Base-by-base conservation (phyloP, 1,140 invertebrate species). In the Adelges cooleyi region DNA sequence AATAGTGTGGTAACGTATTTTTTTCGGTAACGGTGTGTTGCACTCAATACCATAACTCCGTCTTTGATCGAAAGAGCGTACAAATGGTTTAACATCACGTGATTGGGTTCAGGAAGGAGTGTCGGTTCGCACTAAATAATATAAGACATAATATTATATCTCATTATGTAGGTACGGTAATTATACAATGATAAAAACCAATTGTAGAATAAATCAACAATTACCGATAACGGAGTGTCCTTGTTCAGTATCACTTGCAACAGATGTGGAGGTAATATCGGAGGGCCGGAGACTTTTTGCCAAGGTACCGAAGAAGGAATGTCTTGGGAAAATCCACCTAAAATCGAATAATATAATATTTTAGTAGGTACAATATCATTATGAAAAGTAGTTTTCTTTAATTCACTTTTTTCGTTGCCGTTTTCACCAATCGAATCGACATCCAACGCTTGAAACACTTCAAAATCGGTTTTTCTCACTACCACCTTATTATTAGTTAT, bases 61-160 rank as follows among this genome's bases (percentile, higher is more conserved):
- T 99, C 95, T 80, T 98, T 98, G 71, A 99, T 99, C 40, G 94
- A 97, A 65, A 99, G 79, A 17, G 96, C 96, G 79, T 99, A 99
- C n/a, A 99, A 77, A 79, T 99, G 96, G 77, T 99, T 99, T 69
- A 99, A 80, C 95, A 99, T 99, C 1, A 99, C 95, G 76, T 98
- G 95, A 76, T 98, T 98, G 69, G 96, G 94, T 78, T 98, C 94
- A n/a, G 96, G 96, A 70, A 99, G 77, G 68, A 99, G 79, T 50
- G 94, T 97, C 50, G 96, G 96, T 77, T 99, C 96, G 78, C 94
- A 97, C 89, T 95, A 77, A 68, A 81, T n/a, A 80, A 50, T 71
- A 23, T 70, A 71, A 71, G 68, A 66, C 69, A 53, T 66, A 69
- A 11, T 17, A 50, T 25, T 18, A 40, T 8, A 48, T 6, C 18